A percentile compares a stretch with the other conserved stretches of the same genome.
phyloP scores from a whole-genome alignment of 2,888 invertebrate species.

The Hecatera dysodea region DNA sequence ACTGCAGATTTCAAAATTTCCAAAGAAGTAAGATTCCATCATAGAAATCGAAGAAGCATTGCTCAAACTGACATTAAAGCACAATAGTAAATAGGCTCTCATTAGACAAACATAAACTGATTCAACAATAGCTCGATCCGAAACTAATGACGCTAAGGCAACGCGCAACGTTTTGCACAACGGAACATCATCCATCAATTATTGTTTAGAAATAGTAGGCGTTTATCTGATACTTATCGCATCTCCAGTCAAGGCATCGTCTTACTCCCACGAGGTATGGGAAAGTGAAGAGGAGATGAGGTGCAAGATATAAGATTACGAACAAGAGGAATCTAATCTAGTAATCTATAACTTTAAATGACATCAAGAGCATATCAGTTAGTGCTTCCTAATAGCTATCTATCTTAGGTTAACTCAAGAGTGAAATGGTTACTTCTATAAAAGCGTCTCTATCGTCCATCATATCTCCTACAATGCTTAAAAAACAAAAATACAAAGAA shows the following conservation, averaged over 20 bases:
- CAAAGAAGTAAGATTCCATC: conserved; percentile 2
- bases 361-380: not conserved
- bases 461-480: too few species aligned
- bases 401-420: not conserved
- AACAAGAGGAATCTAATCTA: not conserved
- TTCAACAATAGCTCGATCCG: conserved; percentile 30
- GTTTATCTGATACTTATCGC: conserved; percentile 71
- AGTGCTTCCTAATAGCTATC: too few species aligned
- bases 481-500: not conserved
- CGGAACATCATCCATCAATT: conserved; percentile 59
- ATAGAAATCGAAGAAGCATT: conserved; percentile 18
- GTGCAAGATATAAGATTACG: conserved; percentile 14
- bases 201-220: conserved; percentile 76
- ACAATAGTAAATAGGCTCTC: conserved; percentile 29
- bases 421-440: not conserved
- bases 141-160: conserved; percentile 54
- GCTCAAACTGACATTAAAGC: conserved; percentile 41
- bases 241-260: conserved; percentile 50
- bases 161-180: conserved; percentile 69
- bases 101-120: conserved; percentile 45
- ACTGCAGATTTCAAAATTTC: not conserved
- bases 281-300: conserved; percentile 35
- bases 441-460: too few species aligned
- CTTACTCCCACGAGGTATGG: conserved; percentile 60
- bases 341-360: not conserved